Evolutionary conservation across 1,140 invertebrate species (phyloP).

Genomic region (Ceratosolen solmsi): DNA sequence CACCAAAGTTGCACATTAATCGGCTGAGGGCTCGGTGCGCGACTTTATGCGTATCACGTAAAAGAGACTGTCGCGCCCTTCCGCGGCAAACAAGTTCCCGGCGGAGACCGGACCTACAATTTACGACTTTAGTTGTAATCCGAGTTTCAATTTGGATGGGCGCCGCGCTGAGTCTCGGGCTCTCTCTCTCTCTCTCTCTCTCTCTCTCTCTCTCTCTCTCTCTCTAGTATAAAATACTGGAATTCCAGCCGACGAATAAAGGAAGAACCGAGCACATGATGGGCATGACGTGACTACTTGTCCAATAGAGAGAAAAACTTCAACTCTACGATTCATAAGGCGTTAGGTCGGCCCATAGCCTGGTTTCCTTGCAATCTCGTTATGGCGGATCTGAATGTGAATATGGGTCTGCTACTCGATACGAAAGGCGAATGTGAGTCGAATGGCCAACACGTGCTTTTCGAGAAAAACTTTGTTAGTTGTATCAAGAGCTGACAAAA

Average conservation of each 20-base stretch:
- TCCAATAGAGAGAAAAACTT: constrained; percentile 11
- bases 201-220: neutral
- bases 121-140: constrained; percentile 65
- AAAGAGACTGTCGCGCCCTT: neutral
- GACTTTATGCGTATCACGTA: neutral
- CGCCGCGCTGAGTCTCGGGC: neutral
- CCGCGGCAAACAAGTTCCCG: constrained; percentile 44
- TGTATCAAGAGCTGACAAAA: neutral
- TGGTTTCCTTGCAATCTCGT: neutral
- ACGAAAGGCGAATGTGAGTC: neutral
- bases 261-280: constrained; percentile 22
- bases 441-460: neutral
- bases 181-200: neutral
- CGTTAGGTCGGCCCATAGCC: neutral
- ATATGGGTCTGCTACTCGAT: neutral
- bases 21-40: neutral
- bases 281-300: constrained; percentile 18
- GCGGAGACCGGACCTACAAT: constrained; percentile 63
- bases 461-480: neutral
- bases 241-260: neutral
- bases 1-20: neutral
- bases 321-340: constrained; percentile 9
- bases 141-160: constrained; percentile 63
- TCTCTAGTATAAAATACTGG: too few species aligned
- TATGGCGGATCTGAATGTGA: too few species aligned